Conservation (phyloP, 2,797 vertebrate genomes). For the Sorex maritimensis region DNA sequence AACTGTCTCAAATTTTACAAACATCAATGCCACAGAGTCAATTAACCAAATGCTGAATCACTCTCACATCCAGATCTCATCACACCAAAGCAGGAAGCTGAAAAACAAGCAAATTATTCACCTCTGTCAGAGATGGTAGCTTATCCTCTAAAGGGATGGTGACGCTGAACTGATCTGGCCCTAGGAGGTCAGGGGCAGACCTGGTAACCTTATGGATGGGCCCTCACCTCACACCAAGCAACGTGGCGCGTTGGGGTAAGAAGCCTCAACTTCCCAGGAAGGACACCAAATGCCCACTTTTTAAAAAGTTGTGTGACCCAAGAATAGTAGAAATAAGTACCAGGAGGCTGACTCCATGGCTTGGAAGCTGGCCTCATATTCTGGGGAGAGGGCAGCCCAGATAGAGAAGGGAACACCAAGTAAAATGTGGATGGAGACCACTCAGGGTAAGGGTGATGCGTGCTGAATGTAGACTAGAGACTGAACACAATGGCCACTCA, state of each 20-base stretch:
- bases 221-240: neutral
- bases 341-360: too few relatives aligned
- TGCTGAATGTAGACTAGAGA: too few relatives aligned
- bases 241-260: neutral
- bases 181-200: neutral
- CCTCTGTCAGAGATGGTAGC: neutral
- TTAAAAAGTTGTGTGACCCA: too few relatives aligned
- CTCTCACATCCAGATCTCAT: neutral
- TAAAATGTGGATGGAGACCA: too few relatives aligned
- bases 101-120: neutral
- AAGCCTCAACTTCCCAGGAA: neutral
- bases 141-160: neutral
- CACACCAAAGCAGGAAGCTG: neutral
- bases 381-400: too few relatives aligned
- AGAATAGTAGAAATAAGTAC: too few relatives aligned
- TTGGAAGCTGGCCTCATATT: too few relatives aligned
- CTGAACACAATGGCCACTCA: too few relatives aligned
- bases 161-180: neutral
- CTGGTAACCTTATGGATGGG: neutral
- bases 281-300: neutral
- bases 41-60: neutral
- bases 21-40: neutral
- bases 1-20: conserved; percentile 16
- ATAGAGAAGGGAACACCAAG: too few relatives aligned
- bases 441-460: too few relatives aligned